phyloP scores from a whole-genome alignment of 2,888 invertebrate species.

The Altica lythri region DNA sequence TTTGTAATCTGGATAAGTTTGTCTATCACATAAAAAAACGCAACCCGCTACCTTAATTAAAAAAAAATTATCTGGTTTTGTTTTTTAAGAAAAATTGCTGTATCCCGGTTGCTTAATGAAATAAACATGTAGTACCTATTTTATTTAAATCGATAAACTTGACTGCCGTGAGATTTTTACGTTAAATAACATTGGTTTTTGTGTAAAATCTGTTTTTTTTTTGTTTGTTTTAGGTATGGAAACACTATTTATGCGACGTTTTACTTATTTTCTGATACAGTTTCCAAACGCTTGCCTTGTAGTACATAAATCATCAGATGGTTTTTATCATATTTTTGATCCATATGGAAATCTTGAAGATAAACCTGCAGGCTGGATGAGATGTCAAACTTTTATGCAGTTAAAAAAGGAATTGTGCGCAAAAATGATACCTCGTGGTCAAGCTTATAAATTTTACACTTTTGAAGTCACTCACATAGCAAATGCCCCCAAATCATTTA shows the following conservation, averaged over 20 bases:
- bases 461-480: slow-evolving; percentile 64
- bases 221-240: slow-evolving; percentile 43
- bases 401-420: slow-evolving; percentile 40
- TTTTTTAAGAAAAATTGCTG: too few species aligned
- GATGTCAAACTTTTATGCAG: slow-evolving; percentile 56
- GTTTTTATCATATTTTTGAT: slow-evolving; percentile 67
- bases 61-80: too few species aligned
- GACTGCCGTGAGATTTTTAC: too few species aligned
- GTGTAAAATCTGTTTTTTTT: too few species aligned
- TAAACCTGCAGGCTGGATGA: slow-evolving; percentile 59
- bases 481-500: slow-evolving; percentile 60
- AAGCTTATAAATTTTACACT: slow-evolving; percentile 61
- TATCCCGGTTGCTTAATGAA: too few species aligned
- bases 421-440: slow-evolving; percentile 37
- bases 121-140: too few species aligned
- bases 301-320: slow-evolving; percentile 60
- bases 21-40: too few species aligned
- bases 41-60: too few species aligned
- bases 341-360: slow-evolving; percentile 57
- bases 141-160: too few species aligned
- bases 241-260: slow-evolving; percentile 51
- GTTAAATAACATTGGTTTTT: too few species aligned
- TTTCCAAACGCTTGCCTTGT: slow-evolving; percentile 64
- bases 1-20: too few species aligned
- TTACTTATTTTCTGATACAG: slow-evolving; percentile 64